Evolutionary conservation across 2,888 invertebrate genomes (phyloP), one percentile per base, ranked within the genome.

Genomic region (Rotaria sp.): DNA sequence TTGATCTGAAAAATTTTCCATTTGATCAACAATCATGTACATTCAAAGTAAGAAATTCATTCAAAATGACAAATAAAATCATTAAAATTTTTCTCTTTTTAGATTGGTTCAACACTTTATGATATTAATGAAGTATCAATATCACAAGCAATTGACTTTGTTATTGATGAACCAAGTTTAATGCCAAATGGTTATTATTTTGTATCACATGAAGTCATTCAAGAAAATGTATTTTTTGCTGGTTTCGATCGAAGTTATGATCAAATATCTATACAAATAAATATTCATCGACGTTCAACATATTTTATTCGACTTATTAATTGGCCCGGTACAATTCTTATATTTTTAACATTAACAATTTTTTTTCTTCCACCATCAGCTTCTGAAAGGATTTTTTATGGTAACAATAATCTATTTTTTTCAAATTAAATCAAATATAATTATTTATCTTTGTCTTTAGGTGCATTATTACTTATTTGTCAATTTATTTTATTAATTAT

Each of bases 11-110:
- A 13, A 41, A n/a, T 80, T 80, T 80, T 45, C 80, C 80, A 45
- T 80, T 80, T 80, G 80, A 80, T 80, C 80, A 80, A 45, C 80
- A 80, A 80, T 45, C 45, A 45, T 80, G 80, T 80, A n/a, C 80
- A 80, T 80, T 80, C 26, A 80, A 80, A 80, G 80, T 80, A 80
- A 45, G 1, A 45, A 21, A 15, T 45, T n/a, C 7, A 74, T 24
- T 45, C 4, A 10, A 35, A 7, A 67, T 3, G 50, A 18, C 15
- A 24, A 80, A 41, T 80, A 38, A 13, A 41, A 45, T 11, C 0
- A 26, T 80, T 38, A 1, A 18, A 24, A 45, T 26, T 11, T 45
- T 21, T 38, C 21, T 38, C 7, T 45, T 74, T 30, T 30, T 13
- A 80, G 80, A 45, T 80, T 10, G 80, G 45, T n/a, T 80, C 80